Evolutionary conservation across 2,888 invertebrate genomes (phyloP).

Genomic region (Tetropium fuscum): DNA sequence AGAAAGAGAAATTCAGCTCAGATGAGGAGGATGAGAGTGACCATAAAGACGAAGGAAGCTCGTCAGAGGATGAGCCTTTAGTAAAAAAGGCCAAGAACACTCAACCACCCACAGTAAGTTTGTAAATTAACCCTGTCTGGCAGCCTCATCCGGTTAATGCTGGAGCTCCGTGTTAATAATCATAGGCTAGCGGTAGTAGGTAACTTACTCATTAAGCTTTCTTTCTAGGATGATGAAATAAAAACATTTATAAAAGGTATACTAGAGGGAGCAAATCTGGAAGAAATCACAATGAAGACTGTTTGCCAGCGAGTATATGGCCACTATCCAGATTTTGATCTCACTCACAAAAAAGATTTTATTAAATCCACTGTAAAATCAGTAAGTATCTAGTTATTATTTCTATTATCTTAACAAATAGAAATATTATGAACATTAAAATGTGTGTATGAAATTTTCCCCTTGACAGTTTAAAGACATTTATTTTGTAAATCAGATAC

Average conservation of each 20-base stretch:
- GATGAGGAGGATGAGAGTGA: constrained; percentile 60
- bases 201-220: too few species aligned
- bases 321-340: constrained; percentile 88
- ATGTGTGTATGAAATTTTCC: too few species aligned
- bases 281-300: constrained; percentile 94
- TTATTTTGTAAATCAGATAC: too few species aligned
- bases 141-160: too few species aligned
- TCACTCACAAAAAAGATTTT: constrained; percentile 90
- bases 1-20: constrained; percentile 66
- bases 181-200: too few species aligned
- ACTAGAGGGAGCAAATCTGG: constrained; percentile 87
- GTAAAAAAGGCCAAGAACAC: constrained; percentile 75
- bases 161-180: too few species aligned
- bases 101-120: constrained; percentile 77
- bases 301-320: constrained; percentile 92
- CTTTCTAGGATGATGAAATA: constrained; percentile 82
- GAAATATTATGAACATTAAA: too few species aligned
- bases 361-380: constrained; percentile 92
- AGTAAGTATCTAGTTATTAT: constrained; percentile 76
- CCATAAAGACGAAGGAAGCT: constrained; percentile 65
- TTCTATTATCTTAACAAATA: too few species aligned
- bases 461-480: too few species aligned
- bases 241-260: constrained; percentile 88
- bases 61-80: constrained; percentile 73
- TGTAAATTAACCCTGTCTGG: constrained; percentile 1